phyloP scores from a whole-genome alignment of 2,113 vertebrate genomes.

The Saguinus midas region DNA sequence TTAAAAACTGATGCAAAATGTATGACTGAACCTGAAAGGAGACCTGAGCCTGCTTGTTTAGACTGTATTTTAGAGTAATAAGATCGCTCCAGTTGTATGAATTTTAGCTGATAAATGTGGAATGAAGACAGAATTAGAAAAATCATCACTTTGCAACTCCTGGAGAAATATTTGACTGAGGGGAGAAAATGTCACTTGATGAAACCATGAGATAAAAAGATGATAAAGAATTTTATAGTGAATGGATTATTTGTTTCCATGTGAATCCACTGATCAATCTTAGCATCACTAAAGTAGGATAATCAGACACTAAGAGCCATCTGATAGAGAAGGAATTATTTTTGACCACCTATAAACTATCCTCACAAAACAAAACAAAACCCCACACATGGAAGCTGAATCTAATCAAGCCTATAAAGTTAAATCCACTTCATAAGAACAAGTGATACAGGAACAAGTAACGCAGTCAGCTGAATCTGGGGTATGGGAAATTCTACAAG shows the following conservation, averaged over 20 bases:
- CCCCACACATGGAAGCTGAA: not conserved
- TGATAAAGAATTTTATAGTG: not conserved
- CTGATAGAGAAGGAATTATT: not conserved
- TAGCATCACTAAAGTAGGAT: not conserved
- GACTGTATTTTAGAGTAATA: not conserved
- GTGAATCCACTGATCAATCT: not conserved
- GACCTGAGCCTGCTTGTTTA: not conserved
- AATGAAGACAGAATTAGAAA: not conserved
- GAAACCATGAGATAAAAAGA: not conserved
- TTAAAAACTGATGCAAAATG: not conserved
- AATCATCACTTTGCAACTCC: not conserved
- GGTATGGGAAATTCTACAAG: not conserved
- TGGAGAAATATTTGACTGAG: not conserved
- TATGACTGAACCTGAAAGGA: not conserved
- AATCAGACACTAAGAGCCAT: not conserved
- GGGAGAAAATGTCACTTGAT: not conserved
- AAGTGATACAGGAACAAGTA: not conserved
- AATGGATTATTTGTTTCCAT: not conserved
- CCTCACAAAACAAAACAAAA: not conserved
- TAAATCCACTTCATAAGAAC: constrained; percentile 6
- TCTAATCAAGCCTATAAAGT: not conserved
- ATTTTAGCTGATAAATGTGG: not conserved
- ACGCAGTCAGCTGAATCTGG: not conserved
- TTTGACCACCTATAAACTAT: not conserved
- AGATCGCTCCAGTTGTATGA: not conserved